A percentile compares a stretch with the other conserved stretches of the same genome.
phyloP scores from a whole-genome alignment of 2,888 invertebrate species.

The Bombylius discolor region DNA sequence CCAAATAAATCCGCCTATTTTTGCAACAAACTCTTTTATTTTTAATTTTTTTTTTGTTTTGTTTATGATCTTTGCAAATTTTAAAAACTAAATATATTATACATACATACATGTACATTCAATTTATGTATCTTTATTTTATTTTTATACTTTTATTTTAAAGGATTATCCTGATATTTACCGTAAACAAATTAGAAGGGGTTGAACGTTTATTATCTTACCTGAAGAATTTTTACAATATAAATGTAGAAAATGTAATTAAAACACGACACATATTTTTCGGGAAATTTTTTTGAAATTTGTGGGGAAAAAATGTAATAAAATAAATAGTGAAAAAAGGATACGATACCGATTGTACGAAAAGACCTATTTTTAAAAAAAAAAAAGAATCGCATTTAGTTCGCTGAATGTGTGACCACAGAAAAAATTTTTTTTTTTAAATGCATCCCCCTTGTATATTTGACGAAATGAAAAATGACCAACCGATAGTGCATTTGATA shows the following conservation, averaged over 20 bases:
- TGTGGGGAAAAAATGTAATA: too few species aligned
- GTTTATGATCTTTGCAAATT: not conserved
- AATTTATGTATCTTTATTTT: not conserved
- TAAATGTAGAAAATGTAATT: too few species aligned
- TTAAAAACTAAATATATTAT: not conserved
- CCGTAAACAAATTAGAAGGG: constrained; percentile 25
- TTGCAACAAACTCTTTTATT: constrained; percentile 13
- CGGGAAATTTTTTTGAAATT: too few species aligned
- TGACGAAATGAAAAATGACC: not conserved
- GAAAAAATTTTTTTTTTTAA: too few species aligned
- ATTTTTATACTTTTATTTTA: constrained; percentile 17
- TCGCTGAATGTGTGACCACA: too few species aligned
- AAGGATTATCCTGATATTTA: constrained; percentile 30
- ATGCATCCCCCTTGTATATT: not conserved
- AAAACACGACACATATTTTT: too few species aligned
- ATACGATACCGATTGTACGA: too few species aligned
- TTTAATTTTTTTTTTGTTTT: too few species aligned
- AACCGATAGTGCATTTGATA: not conserved
- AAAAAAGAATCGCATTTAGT: too few species aligned
- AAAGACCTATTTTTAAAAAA: too few species aligned
- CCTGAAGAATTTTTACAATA: too few species aligned
- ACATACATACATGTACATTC: not conserved
- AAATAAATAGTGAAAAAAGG: too few species aligned
- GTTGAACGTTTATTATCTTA: not conserved
- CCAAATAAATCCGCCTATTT: constrained; percentile 29